phyloP scores from a whole-genome alignment of 2,888 invertebrate genomes.

The Trichogramma evanescens region DNA sequence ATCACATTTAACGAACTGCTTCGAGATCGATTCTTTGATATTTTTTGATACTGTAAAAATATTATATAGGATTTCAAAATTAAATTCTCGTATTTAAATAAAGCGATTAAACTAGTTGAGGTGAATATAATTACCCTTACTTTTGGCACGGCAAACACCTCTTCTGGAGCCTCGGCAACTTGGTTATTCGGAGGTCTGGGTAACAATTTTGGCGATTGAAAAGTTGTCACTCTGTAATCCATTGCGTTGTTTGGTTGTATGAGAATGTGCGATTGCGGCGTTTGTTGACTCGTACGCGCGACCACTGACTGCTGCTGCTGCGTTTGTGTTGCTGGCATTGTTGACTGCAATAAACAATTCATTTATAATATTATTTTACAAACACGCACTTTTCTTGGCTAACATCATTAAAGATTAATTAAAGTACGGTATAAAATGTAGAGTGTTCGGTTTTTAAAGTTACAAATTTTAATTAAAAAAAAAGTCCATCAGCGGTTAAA shows the following conservation, averaged over 20 bases:
- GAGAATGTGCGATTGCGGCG: slow-evolving; percentile 36
- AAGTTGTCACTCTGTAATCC: slow-evolving; percentile 38
- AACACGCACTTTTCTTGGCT: too few relatives aligned
- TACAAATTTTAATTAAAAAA: too few relatives aligned
- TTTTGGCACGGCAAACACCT: slow-evolving; percentile 50
- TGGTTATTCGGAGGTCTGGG: slow-evolving; percentile 29
- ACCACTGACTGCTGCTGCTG: slow-evolving; percentile 3
- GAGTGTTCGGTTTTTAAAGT: too few relatives aligned
- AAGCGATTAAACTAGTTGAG: slow-evolving; percentile 3
- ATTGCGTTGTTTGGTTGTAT: slow-evolving; percentile 32
- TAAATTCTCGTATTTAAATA: background rate
- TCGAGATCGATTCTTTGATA: slow-evolving; percentile 51
- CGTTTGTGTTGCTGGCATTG: slow-evolving; percentile 24
- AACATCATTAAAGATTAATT: too few relatives aligned
- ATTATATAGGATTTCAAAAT: background rate
- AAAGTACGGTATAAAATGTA: too few relatives aligned
- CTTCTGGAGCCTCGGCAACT: slow-evolving; percentile 36
- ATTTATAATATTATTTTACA: too few relatives aligned
- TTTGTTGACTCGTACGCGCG: slow-evolving; percentile 35
- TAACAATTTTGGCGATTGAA: slow-evolving; percentile 39
- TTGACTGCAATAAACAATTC: slow-evolving; percentile 23
- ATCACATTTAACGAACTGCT: slow-evolving; percentile 47
- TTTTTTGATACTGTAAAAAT: slow-evolving; percentile 41
- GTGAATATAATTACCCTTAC: slow-evolving; percentile 27
- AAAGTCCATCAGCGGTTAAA: too few relatives aligned